phyloP scores from a whole-genome alignment of 2,113 vertebrate species.

The Dinomys branickii region DNA sequence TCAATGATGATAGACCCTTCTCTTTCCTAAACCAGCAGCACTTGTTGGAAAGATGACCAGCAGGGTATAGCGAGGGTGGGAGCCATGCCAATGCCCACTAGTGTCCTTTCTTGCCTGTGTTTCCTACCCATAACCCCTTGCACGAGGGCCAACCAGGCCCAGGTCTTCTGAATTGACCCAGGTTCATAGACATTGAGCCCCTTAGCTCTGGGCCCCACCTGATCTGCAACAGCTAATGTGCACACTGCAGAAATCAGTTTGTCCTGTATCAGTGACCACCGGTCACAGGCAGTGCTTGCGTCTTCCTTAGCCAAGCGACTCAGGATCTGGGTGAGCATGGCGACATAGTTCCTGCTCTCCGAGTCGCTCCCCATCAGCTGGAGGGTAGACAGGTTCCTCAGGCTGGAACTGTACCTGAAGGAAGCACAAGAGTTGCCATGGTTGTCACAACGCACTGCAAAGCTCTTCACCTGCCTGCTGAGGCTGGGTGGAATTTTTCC shows the following conservation, averaged over 20 bases:
- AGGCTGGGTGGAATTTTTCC: not conserved
- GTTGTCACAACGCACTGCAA: accelerated
- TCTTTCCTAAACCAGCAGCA: too few relatives aligned
- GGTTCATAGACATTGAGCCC: accelerated
- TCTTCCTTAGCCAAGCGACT: constrained; percentile 83
- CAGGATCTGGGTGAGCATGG: constrained; percentile 83
- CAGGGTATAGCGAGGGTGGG: accelerated
- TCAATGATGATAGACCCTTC: not conserved
- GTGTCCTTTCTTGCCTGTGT: not conserved
- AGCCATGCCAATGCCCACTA: accelerated
- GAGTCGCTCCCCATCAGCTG: constrained; percentile 81
- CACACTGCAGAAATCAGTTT: constrained; percentile 84
- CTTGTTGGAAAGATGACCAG: not conserved
- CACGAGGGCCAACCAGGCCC: accelerated
- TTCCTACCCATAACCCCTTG: too few relatives aligned
- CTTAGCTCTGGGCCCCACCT: constrained; percentile 78
- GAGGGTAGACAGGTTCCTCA: constrained; percentile 86
- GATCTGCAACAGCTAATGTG: constrained; percentile 72
- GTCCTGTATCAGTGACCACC: constrained; percentile 82
- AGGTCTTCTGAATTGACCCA: accelerated
- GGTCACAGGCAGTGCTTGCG: constrained; percentile 17
- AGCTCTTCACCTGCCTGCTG: not conserved
- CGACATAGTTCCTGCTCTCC: constrained; percentile 87
- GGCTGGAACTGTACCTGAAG: constrained; percentile 84
- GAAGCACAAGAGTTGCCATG: not conserved